Conservation (phyloP, 2,888 invertebrate genomes). For the Copidosoma aretas region DNA sequence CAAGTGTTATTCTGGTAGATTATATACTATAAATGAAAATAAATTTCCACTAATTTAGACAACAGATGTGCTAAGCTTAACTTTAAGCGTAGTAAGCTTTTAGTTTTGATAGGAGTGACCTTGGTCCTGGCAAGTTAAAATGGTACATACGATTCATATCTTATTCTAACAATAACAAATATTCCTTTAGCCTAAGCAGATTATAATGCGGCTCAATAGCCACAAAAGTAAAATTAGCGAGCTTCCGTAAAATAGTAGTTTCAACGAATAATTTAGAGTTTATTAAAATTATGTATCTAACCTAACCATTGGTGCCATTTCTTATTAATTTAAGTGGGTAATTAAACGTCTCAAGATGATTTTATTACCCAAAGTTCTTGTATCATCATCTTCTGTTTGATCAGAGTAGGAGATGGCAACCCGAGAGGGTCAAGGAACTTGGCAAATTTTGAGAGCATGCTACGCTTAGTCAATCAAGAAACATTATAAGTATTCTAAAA, state of each 20-base stretch:
- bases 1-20: no score
- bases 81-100: no score
- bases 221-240: neutral
- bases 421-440: neutral
- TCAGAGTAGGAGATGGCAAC: neutral
- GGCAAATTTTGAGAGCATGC: no score
- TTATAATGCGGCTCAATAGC: no score
- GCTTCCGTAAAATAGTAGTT: no score
- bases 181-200: neutral
- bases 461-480: no score
- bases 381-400: neutral
- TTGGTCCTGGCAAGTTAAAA: neutral
- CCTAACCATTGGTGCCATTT: neutral
- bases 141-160: neutral
- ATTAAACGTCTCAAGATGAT: neutral
- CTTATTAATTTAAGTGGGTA: neutral
- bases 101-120: no score
- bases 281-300: no score
- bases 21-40: no score
- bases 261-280: neutral
- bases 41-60: no score
- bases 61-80: no score
- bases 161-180: neutral
- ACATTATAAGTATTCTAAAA: no score
- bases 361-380: neutral